Base-by-base conservation (phyloP, 2,113 vertebrate genomes). In the Oncorhynchus keta region DNA sequence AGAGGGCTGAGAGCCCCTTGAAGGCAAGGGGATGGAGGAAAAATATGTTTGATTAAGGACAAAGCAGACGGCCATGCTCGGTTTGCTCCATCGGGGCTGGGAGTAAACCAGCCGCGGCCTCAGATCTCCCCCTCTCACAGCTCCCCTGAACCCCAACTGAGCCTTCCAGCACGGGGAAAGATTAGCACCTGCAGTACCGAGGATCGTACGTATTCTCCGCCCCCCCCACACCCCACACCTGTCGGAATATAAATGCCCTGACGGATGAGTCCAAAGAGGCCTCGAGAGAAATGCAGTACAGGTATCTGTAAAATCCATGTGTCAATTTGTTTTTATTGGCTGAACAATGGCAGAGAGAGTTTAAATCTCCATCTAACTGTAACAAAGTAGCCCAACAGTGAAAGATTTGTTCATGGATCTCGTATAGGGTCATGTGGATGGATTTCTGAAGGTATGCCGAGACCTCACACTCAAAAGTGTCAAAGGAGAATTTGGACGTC, bases 151-250 rank as follows among this genome's bases (percentile, higher is more conserved):
- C 68, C 68, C 45, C 2, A 35, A n/a, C 39, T 12, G 68, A 48
- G 39, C n/a, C 59, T 59, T 22, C 49, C 45, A n/a, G 65, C 28
- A 51, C n/a, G 24, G 4, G 22, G 64, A 65, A 75, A 61, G 74
- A 68, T 68, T 68, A 75, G 32, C 74, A 75, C 74, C 74, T 75
- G 74, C 49, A 35, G 45, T 14, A 32, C 51, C 28, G 72, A 74
- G 35, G 72, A 26, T 51, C 2, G 9, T 45, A 32, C 8, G 32
- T 74, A 22, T 13, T 18, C 32, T 2, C 26, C 6, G 0, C 32
- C 32, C 32, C 32, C 66, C 16, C 28, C 7, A 32, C 20, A 11
- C 13, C 62, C 22, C 62, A 65, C 9, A 4, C 30, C 30, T 68
- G 67, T 28, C 3, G 30, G 67, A 9, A 32, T 73, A 73, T 73